phyloP scores from a whole-genome alignment of 64 coral and sea anemone species.

The Montipora foliosa region DNA sequence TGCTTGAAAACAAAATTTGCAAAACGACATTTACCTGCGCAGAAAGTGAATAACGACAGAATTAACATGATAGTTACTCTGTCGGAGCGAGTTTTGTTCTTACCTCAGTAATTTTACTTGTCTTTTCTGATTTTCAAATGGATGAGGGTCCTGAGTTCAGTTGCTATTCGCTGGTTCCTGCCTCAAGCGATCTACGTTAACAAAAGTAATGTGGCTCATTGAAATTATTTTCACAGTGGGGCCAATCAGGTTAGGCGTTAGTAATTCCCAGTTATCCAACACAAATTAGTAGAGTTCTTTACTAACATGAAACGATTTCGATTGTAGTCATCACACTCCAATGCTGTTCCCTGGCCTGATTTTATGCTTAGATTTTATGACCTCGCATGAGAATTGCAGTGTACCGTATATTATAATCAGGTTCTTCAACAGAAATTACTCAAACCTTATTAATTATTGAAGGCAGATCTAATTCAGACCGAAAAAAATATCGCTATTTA shows the following conservation, averaged over 20 bases:
- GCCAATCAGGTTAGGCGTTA: slow-evolving; percentile 9
- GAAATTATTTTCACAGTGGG: neutral
- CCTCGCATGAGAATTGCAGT: neutral
- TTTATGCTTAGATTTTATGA: too few relatives aligned
- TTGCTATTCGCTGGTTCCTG: slow-evolving; percentile 8
- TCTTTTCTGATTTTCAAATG: neutral
- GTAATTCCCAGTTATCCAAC: slow-evolving; percentile 34
- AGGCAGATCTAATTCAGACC: neutral
- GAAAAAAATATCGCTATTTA: too few relatives aligned
- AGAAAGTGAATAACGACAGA: neutral
- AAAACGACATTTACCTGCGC: neutral
- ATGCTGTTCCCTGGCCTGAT: too few relatives aligned
- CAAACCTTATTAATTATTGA: slow-evolving; percentile 38
- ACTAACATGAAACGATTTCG: neutral
- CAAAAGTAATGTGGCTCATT: slow-evolving; percentile 41
- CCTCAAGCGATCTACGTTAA: slow-evolving; percentile 11
- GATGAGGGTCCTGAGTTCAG: neutral
- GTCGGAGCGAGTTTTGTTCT: neutral
- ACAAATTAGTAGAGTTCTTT: slow-evolving; percentile 6
- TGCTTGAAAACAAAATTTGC: slow-evolving; percentile 1
- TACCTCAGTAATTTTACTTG: neutral
- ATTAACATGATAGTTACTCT: neutral
- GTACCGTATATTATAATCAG: neutral
- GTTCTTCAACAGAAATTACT: neutral
- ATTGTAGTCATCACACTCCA: neutral